These are phyloP conservation scores for Chloroclystis v-ata DNA, from an alignment of 2,888 invertebrate species.

Conservation along the genomic window DNA sequence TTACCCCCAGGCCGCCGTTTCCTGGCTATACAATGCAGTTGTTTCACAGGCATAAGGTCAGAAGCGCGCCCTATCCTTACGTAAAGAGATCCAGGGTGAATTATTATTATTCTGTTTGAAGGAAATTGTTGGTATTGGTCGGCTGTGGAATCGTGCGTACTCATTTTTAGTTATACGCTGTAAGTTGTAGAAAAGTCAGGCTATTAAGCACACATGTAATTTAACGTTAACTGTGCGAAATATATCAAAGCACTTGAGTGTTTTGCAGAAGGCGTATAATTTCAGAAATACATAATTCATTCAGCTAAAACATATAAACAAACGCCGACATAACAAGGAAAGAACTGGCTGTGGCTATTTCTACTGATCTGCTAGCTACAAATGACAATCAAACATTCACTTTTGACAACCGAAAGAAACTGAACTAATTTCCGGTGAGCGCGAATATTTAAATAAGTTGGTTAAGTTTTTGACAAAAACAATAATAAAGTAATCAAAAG, in stretches of 20 bases:
- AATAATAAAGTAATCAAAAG: too few relatives aligned
- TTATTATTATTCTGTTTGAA: constrained; percentile 91
- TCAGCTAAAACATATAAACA: too few relatives aligned
- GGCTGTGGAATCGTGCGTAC: constrained; percentile 54
- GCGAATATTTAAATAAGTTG: background rate
- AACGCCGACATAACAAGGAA: too few relatives aligned
- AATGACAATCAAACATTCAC: too few relatives aligned
- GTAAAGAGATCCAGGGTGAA: constrained; percentile 95
- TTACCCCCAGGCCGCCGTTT: constrained; percentile 76
- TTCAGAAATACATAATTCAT: too few relatives aligned
- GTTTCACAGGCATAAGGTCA: constrained; percentile 89
- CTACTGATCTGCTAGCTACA: background rate
- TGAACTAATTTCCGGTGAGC: background rate
- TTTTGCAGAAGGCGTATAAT: too few relatives aligned
- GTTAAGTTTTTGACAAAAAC: too few relatives aligned
- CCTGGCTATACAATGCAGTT: constrained; percentile 91
- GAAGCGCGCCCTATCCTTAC: constrained; percentile 94
- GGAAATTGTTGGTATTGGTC: constrained; percentile 81
- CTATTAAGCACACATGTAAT: too few relatives aligned
- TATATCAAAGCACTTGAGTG: too few relatives aligned
- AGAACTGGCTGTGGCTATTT: too few relatives aligned
- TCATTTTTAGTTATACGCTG: constrained; percentile 1
- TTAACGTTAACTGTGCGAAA: too few relatives aligned
- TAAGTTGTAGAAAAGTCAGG: background rate
- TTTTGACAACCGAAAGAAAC: background rate